A percentile compares a stretch with the other conserved stretches of the same genome.
These are phyloP conservation scores for Pseudoatta argentina DNA, from an alignment of 1,140 invertebrate species.

Conservation along the genomic window DNA sequence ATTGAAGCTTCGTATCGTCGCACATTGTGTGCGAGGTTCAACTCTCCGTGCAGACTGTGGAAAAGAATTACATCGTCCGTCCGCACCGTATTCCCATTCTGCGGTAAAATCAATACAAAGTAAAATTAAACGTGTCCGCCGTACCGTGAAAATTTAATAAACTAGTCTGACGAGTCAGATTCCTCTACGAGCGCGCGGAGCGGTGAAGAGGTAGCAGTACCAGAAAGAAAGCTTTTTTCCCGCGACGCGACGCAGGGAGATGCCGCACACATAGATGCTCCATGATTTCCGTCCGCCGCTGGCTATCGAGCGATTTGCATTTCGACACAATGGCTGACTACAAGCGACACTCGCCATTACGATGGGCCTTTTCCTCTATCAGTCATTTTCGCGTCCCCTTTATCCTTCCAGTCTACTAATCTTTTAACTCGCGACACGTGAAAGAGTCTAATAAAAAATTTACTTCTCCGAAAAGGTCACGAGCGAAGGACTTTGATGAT, in stretches of 20 bases:
- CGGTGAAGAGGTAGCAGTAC: conserved; percentile 28
- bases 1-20: conserved; percentile 47
- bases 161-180: conserved; percentile 59
- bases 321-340: conserved; percentile 56
- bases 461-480: not conserved
- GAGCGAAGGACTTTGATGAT: too few relatives aligned
- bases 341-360: conserved; percentile 42
- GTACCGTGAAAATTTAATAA: conserved; percentile 67
- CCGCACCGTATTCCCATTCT: conserved; percentile 57
- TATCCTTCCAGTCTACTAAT: not conserved
- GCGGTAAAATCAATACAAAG: conserved; percentile 62
- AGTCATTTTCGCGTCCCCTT: conserved; percentile 5
- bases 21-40: conserved; percentile 15
- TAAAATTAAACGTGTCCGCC: conserved; percentile 64
- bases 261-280: conserved; percentile 29
- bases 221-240: conserved; percentile 56
- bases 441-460: not conserved
- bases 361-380: conserved; percentile 36
- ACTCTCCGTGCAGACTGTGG: conserved; percentile 23
- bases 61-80: conserved; percentile 57
- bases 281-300: conserved; percentile 50
- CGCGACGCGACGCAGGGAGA: not conserved
- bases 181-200: conserved; percentile 49
- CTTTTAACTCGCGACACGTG: conserved; percentile 17
- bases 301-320: conserved; percentile 59